Base-by-base conservation (phyloP, 2,888 invertebrate species). In the Lasioglossum malachurum region DNA sequence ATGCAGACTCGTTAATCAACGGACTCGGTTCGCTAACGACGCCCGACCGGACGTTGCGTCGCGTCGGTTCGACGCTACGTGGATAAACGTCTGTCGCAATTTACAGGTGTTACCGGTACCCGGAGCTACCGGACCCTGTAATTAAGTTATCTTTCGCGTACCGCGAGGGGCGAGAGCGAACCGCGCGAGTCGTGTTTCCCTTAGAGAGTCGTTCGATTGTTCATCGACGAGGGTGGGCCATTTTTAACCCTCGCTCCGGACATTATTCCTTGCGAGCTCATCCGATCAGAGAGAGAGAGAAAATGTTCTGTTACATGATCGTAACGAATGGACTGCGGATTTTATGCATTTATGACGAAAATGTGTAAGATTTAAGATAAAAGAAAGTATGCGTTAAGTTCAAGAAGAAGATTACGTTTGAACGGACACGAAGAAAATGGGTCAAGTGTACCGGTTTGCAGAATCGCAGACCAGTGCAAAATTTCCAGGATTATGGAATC, bases 71-170 rank as follows among this genome's bases (percentile, higher is more conserved):
- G 78, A 71, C 81, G 35, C 35, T 67, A 16, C 27, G 41, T 27
- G 44, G 77, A 82, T 74, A 60, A 71, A 78, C 75, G 84, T 74
- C 77, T 60, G 80, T 74, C 31, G 86, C 84, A 77, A 86, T 86
- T 69, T 86, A 80, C 84, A 80, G 86, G 77, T 84, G 86, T 84
- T 80, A 80, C 84, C 35, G 60, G 80, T 80, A 53, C 80, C 86
- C 14, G 35, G 77, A 67, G 41, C 60, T 60, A 77, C 57, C 77
- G 60, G 46, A 57, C 84, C 78, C 84, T 60, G 77, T 80, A 86
- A 86, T 86, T 86, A 86, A 60, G 69, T 77, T 86, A 80, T 84
- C 80, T 53, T 69, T 71, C 27, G 80, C 73, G 69, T 27, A 27
- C 27, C 27, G 27, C 23, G 27, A 31, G 27, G 27, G 27, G 5